Conservation (phyloP, 2,113 vertebrate genomes). For the Perca schrenkii region DNA sequence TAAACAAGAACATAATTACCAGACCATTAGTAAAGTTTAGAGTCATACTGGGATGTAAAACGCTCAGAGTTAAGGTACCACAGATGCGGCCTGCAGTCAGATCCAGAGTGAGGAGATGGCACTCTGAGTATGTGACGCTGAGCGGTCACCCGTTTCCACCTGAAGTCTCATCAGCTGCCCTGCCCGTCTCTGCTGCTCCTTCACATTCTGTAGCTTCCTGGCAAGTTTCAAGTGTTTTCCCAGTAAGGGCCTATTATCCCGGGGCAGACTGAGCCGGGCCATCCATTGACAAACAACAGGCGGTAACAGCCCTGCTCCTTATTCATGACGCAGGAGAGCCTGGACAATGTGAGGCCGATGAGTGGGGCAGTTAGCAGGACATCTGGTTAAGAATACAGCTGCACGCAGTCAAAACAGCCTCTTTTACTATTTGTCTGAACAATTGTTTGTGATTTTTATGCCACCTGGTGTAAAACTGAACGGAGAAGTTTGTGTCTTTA, state of each 20-base stretch:
- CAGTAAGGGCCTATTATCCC: constrained; percentile 70
- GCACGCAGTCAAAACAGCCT: constrained; percentile 52
- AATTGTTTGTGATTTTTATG: constrained; percentile 54
- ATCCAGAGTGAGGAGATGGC: neutral
- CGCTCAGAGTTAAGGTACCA: neutral
- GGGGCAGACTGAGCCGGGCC: constrained; percentile 46
- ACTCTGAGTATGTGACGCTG: neutral
- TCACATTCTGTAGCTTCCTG: constrained; percentile 64
- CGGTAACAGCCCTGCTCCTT: constrained; percentile 67
- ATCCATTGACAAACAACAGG: constrained; percentile 76
- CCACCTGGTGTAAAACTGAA: constrained; percentile 32
- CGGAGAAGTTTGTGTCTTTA: constrained; percentile 39
- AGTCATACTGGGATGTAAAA: neutral
- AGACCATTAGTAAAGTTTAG: neutral
- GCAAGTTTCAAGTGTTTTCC: constrained; percentile 77
- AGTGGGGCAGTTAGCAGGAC: constrained; percentile 63
- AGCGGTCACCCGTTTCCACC: constrained; percentile 10
- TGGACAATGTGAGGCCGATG: constrained; percentile 67
- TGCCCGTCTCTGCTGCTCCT: constrained; percentile 39
- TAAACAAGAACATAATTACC: neutral
- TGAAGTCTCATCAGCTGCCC: constrained; percentile 39
- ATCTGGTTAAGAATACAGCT: constrained; percentile 70
- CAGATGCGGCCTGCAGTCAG: neutral
- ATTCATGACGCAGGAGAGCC: constrained; percentile 69
- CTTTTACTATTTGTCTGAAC: constrained; percentile 16